A percentile compares a stretch with the other conserved stretches of the same genome.
phyloP scores from a whole-genome alignment of 2,113 vertebrate species.

The Labeo catla region DNA sequence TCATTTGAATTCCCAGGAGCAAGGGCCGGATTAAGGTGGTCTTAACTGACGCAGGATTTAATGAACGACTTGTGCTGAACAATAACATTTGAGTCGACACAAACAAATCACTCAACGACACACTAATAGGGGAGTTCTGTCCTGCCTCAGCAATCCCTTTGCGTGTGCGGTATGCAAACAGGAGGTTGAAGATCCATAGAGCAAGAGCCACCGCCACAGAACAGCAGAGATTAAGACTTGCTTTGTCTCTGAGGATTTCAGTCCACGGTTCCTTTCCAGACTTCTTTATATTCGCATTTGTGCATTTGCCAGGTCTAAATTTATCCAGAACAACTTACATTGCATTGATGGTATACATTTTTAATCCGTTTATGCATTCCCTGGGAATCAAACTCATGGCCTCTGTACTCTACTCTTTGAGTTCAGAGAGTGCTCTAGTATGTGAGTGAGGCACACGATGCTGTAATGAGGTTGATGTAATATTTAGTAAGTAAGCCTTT shows the following conservation, averaged over 20 bases:
- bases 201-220: constrained; percentile 52
- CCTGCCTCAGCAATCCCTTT: constrained; percentile 38
- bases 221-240: constrained; percentile 59
- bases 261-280: constrained; percentile 1
- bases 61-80: constrained; percentile 56
- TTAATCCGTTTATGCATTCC: background rate
- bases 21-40: constrained; percentile 64
- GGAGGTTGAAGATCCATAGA: constrained; percentile 9
- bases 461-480: background rate
- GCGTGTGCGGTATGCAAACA: constrained; percentile 51
- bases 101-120: constrained; percentile 65
- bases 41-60: constrained; percentile 61
- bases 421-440: background rate
- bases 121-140: constrained; percentile 58
- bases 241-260: constrained; percentile 53
- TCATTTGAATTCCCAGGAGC: constrained; percentile 63
- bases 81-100: constrained; percentile 69
- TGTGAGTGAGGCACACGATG: background rate
- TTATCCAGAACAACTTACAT: background rate
- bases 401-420: background rate
- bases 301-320: background rate
- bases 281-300: background rate
- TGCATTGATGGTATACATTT: background rate
- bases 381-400: background rate
- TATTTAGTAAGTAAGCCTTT: background rate